Base-by-base conservation (phyloP, 1,140 invertebrate species). In the Scaptomyza graminum region DNA sequence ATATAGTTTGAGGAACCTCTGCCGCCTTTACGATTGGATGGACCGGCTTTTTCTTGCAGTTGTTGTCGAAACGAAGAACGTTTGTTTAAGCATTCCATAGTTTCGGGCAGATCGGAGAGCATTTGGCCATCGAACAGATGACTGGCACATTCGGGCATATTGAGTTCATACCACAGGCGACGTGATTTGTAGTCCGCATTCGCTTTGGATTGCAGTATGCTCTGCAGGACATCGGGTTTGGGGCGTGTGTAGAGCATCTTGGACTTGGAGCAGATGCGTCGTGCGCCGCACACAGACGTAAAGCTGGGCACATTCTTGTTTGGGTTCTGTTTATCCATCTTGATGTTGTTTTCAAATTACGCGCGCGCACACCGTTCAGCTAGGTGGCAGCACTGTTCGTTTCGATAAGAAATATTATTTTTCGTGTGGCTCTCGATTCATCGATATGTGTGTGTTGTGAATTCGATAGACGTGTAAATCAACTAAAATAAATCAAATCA, bases 121-220 rank as follows among this genome's bases (percentile, higher is more conserved):
- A 83, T 91, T 69, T 79, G 74, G 0, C 90, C 90, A 59, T 90
- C 79, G 37, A 91, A 77, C 34, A 91, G 49, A 22, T 74, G 66
- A 43, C 84, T 90, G 9, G 89, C 76, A 52, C 87, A 91, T 47
- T 91, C 90, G 11, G 90, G 90, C 81, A 91, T 89, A 74, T 91
- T 91, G 6, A 91, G 50, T 56, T 91, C 90, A 52, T 91, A 90
- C 90, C 90, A 91, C 9, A 91, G 59, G 12, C 81, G 78, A 4
- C 90, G 75, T 5, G 90, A 77, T 55, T 89, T 91, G 44, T 91
- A 91, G 8, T 81, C 83, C 0, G 83, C 61, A 74, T 91, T 91
- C 18, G 90, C 90, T 50, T 90, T 91, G 5, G 87, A 90, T 31
- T 81, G 79, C 13, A 91, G 54, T 55, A 91, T 90, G 44, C 80